Percentiles rank a stretch among this genome's conserved stretches.
Evolutionary conservation across 2,113 vertebrate species (phyloP).

Genomic region (Paralichthys olivaceus): DNA sequence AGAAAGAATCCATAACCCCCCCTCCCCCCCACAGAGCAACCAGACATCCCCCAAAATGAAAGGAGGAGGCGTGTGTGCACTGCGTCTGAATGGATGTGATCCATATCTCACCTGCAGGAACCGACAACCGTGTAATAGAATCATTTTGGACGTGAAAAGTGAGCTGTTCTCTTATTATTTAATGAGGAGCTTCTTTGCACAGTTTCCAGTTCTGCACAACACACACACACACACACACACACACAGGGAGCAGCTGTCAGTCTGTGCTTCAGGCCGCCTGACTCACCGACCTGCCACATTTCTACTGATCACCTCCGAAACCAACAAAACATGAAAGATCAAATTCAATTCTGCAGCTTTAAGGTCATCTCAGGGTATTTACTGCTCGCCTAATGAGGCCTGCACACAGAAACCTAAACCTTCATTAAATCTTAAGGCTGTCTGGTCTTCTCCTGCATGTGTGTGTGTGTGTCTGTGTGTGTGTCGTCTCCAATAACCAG

Average conservation of each 20-base stretch:
- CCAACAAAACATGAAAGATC: neutral
- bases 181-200: constrained; percentile 23
- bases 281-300: neutral
- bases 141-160: constrained; percentile 63
- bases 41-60: no score
- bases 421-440: constrained; percentile 83
- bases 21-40: no score
- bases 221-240: constrained; percentile 11
- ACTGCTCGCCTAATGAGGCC: constrained; percentile 56
- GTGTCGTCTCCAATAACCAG: constrained; percentile 61
- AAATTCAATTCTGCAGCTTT: neutral
- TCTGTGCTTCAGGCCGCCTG: neutral
- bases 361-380: constrained; percentile 24
- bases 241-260: neutral
- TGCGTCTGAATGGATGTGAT: neutral
- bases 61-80: no score
- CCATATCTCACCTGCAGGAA: constrained; percentile 14
- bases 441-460: constrained; percentile 55
- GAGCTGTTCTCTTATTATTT: constrained; percentile 64
- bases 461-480: constrained; percentile 35
- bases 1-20: no score
- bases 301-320: neutral
- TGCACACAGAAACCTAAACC: constrained; percentile 73
- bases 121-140: constrained; percentile 67
- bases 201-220: neutral